Conservation (phyloP, 1,140 invertebrate species). For the Orchestia grillus region DNA sequence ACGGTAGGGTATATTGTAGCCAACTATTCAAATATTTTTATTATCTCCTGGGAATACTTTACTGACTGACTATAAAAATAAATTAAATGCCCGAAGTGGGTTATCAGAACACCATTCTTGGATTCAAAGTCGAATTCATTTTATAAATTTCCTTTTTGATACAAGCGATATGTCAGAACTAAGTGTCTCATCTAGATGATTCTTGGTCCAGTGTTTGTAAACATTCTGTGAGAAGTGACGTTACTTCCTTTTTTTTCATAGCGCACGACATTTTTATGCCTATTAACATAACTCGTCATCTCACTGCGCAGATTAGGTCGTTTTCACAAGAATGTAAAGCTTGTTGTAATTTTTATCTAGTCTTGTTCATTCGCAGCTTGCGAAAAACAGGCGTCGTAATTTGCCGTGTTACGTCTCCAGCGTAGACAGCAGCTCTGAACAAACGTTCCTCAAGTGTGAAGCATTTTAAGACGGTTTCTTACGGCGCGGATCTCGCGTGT, state of each 20-base stretch:
- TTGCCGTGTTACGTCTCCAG: background rate
- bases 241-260: background rate
- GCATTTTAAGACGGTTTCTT: background rate
- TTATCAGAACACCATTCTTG: too few species aligned
- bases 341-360: background rate
- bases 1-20: background rate
- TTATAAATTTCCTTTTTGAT: too few species aligned
- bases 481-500: background rate
- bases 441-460: background rate
- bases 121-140: too few species aligned
- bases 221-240: background rate
- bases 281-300: background rate
- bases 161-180: background rate
- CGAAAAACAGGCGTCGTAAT: background rate
- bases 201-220: background rate
- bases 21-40: too few species aligned
- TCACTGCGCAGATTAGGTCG: background rate
- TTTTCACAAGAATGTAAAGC: background rate
- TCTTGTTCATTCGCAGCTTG: background rate
- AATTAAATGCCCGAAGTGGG: too few species aligned
- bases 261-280: background rate
- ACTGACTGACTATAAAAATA: too few species aligned
- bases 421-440: background rate
- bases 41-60: too few species aligned
- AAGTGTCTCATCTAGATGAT: background rate